Conservation (phyloP, 2,797 vertebrate species). For the Helostoma temminkii region DNA sequence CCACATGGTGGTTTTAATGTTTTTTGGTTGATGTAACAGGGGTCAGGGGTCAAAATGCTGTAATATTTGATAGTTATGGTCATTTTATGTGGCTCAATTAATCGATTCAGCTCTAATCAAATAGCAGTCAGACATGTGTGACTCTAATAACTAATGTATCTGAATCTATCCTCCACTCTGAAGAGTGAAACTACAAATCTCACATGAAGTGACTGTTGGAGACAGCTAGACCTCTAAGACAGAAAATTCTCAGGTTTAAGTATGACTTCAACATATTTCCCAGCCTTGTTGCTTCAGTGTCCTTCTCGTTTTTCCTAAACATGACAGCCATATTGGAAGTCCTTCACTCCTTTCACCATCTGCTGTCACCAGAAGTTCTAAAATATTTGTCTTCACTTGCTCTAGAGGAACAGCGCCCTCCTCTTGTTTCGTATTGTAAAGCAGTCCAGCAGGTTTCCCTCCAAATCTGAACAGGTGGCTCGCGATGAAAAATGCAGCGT, state of each 20-base stretch:
- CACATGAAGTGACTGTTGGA: constrained; percentile 13
- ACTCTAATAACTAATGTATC: too few relatives aligned
- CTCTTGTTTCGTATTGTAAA: constrained; percentile 48
- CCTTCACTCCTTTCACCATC: constrained; percentile 69
- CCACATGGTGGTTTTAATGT: too few relatives aligned
- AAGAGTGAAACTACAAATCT: constrained; percentile 3
- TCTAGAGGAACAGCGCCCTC: constrained; percentile 67
- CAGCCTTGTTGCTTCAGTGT: constrained; percentile 24
- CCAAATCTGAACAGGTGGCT: constrained; percentile 75
- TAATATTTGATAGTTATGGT: too few relatives aligned
- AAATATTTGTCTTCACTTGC: constrained; percentile 40
- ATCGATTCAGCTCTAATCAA: not conserved
- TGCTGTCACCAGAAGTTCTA: constrained; percentile 63
- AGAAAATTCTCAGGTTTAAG: constrained; percentile 13
- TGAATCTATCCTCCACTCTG: not conserved
- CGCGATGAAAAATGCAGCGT: constrained; percentile 47
- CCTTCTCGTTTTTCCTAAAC: constrained; percentile 15
- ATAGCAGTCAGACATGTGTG: too few relatives aligned
- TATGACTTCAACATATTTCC: constrained; percentile 32
- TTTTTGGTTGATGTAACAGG: too few relatives aligned
- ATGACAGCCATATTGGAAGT: constrained; percentile 58
- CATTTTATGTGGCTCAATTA: too few relatives aligned
- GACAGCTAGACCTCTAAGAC: not conserved
- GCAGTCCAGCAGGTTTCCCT: constrained; percentile 64
- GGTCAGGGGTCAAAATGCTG: too few relatives aligned